phyloP scores from a whole-genome alignment of 2,888 invertebrate genomes.

The Automeris io region DNA sequence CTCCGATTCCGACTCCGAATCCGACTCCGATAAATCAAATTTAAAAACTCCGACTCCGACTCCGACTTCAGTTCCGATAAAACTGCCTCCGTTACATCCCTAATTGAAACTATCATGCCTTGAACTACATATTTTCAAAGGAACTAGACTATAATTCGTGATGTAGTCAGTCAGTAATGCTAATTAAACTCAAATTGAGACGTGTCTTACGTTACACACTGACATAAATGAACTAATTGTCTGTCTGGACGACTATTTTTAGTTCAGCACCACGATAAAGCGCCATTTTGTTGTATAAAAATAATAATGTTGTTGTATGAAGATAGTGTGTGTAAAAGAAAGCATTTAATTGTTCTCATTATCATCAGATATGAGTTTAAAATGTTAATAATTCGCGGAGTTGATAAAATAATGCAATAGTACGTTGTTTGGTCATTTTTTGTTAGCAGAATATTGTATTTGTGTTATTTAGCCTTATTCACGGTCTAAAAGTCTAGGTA shows the following conservation, averaged over 20 bases:
- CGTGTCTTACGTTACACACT: slow-evolving; percentile 3
- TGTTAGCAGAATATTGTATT: too few species aligned
- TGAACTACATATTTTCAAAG: not conserved
- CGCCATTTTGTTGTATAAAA: not conserved
- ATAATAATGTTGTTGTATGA: not conserved
- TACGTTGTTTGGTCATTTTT: not conserved
- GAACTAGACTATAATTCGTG: not conserved
- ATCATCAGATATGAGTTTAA: not conserved
- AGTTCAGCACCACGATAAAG: not conserved
- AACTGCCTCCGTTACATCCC: too few species aligned
- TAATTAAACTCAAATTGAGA: not conserved
- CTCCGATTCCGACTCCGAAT: too few species aligned
- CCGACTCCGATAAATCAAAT: too few species aligned
- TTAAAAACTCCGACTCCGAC: too few species aligned
- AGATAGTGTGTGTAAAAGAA: not conserved
- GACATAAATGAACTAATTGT: not conserved
- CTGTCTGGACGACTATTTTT: not conserved
- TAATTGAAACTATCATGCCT: too few species aligned
- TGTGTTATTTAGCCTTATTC: too few species aligned
- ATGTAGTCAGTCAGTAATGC: not conserved
- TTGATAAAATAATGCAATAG: not conserved
- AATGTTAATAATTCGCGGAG: not conserved
- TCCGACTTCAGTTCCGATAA: too few species aligned
- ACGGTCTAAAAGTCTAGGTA: too few species aligned
- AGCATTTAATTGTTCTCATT: not conserved